Percentiles rank a stretch among this genome's conserved stretches.
These are phyloP conservation scores for Callyntrura sp. DNA, from an alignment of 2,888 invertebrate genomes.

Conservation along the genomic window DNA sequence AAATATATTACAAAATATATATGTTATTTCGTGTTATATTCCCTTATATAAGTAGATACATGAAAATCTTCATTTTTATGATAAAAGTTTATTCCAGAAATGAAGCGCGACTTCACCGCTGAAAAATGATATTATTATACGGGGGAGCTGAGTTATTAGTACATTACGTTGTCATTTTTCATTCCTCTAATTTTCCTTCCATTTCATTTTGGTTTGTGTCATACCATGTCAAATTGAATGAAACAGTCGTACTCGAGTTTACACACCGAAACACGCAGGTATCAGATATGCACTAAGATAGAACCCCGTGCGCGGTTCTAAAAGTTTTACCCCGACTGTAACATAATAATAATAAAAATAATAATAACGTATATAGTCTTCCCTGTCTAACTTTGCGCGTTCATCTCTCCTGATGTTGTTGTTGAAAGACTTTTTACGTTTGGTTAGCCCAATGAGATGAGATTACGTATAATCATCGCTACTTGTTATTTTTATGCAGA, in stretches of 20 bases:
- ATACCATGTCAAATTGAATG: not conserved
- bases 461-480: conserved; percentile 32
- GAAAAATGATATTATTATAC: conserved; percentile 12
- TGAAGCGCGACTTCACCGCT: not conserved
- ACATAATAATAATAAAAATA: not conserved
- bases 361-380: not conserved
- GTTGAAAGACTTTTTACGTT: conserved; percentile 4
- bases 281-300: not conserved
- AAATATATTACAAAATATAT: too few relatives aligned
- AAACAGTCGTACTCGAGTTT: not conserved
- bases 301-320: not conserved
- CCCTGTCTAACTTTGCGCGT: not conserved
- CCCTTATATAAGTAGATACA: too few relatives aligned
- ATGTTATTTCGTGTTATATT: too few relatives aligned
- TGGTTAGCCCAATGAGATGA: conserved; percentile 34
- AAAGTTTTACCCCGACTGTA: not conserved
- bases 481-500: conserved; percentile 31
- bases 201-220: conserved; percentile 13
- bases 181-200: not conserved
- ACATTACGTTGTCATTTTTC: not conserved
- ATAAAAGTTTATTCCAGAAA: not conserved
- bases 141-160: conserved; percentile 3
- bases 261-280: too few relatives aligned
- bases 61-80: too few relatives aligned
- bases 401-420: conserved; percentile 1